phyloP scores from a whole-genome alignment of 1,140 invertebrate species.

The Euwallacea similis region DNA sequence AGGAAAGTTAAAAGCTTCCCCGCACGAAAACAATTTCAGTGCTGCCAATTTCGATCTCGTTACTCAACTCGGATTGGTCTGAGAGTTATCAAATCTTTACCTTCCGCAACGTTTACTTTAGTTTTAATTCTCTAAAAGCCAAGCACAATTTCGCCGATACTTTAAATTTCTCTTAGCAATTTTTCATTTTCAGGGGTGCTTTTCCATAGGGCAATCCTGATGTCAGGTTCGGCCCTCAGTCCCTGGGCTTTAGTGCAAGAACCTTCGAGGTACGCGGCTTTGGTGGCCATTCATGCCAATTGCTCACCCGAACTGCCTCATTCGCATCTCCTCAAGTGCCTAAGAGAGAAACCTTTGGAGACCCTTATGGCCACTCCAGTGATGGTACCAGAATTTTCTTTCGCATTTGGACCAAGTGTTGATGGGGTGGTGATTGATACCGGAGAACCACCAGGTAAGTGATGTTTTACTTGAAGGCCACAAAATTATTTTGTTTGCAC shows the following conservation, averaged over 20 bases:
- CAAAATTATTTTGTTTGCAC: too few relatives aligned
- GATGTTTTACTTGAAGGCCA: neutral
- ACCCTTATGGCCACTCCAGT: conserved; percentile 74
- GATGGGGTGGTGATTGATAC: conserved; percentile 89
- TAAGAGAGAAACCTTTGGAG: conserved; percentile 77
- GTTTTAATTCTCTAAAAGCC: too few relatives aligned
- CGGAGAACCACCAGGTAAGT: conserved; percentile 61
- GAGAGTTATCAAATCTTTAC: conserved; percentile 2
- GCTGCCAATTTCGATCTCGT: conserved; percentile 13
- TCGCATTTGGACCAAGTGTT: conserved; percentile 87
- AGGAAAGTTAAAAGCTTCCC: conserved; percentile 14
- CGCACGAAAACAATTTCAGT: conserved; percentile 18
- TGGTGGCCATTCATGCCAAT: conserved; percentile 84
- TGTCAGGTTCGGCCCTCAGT: conserved; percentile 92
- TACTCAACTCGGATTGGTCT: conserved; percentile 4
- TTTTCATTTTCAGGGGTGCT: conserved; percentile 68
- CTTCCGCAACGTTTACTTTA: neutral
- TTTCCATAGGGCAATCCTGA: conserved; percentile 91
- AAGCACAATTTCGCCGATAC: too few relatives aligned
- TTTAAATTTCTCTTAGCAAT: neutral
- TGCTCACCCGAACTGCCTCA: conserved; percentile 77
- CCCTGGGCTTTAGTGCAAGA: conserved; percentile 90
- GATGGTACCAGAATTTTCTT: conserved; percentile 77
- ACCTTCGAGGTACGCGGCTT: conserved; percentile 81
- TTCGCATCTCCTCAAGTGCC: conserved; percentile 77